These are phyloP conservation scores for Cloeon dipterum DNA, from an alignment of 2,888 invertebrate genomes.

Conservation along the genomic window DNA sequence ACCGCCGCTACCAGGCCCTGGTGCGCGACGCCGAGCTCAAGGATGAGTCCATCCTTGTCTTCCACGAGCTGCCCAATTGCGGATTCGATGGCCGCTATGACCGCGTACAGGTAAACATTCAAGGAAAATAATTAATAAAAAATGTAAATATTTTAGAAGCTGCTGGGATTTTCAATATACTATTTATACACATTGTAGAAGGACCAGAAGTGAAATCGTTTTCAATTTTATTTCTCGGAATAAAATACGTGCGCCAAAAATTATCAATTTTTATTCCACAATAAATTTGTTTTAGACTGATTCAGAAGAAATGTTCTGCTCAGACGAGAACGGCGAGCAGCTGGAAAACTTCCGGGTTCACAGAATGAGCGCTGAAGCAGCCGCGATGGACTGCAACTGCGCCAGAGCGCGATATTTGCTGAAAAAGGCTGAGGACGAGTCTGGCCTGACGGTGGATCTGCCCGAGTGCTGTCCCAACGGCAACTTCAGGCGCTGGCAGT, in stretches of 20 bases:
- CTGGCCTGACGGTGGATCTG: constrained; percentile 14
- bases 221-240: no score
- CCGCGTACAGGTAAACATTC: constrained; percentile 8
- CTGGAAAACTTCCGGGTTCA: constrained; percentile 18
- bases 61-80: constrained; percentile 7
- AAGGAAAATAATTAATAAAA: constrained; percentile 2
- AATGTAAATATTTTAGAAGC: neutral
- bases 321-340: constrained; percentile 26
- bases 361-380: constrained; percentile 21
- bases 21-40: no score
- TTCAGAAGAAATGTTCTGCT: constrained; percentile 28
- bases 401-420: constrained; percentile 27
- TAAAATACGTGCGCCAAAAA: no score
- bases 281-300: neutral
- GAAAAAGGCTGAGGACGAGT: constrained; percentile 14
- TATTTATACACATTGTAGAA: no score
- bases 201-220: no score
- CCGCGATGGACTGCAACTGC: constrained; percentile 27
- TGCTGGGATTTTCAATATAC: no score
- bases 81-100: constrained; percentile 10
- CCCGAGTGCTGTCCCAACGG: constrained; percentile 38
- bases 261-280: no score
- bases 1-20: no score
- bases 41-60: neutral
- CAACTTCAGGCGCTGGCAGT: constrained; percentile 35